Base-by-base conservation (phyloP, 2,113 vertebrate species). In the Amia ocellicauda region DNA sequence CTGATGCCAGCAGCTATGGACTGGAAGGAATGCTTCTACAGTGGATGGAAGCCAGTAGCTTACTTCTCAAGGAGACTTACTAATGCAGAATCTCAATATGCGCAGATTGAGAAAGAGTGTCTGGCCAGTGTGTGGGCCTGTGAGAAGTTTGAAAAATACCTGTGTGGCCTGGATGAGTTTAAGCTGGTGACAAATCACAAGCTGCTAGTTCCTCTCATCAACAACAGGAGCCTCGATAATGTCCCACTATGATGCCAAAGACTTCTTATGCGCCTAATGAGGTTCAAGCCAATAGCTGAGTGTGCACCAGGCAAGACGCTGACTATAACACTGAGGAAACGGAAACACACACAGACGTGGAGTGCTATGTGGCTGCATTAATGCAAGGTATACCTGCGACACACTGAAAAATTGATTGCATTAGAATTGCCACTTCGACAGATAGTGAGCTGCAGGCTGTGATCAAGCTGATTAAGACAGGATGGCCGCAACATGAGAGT, bases 1-100 rank as follows among this genome's bases (percentile, higher is more conserved):
- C 74, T 70, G 82, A 82, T 68, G 73, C 76, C 58, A 83, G 63
- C 65, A 78, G 68, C 63, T 77, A 80, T 74, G 66, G 74, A 62
- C 71, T 74, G 68, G 57, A 75, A 74, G 78, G 74, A 59, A 75
- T 82, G 55, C 11, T 36, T 7, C 5, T 36, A 7, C 11, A 36
- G 11, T 7, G 31, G 11, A 11, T 36, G 11, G 11, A 47, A 47
- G n/a, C 14, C 16, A 17, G 45, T 47, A 17, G 45, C 45, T 16
- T 47, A 47, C n/a, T 47, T 72, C 70, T 81, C 72, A 64, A 77
- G 73, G 74, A 58, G 73, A 50, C 50, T 77, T 64, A 76, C 63
- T 69, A 69, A 69, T 65, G 76, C 74, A 67, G 76, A 82, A 77
- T 62, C 49, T 0, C 14, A 28, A 1, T 64, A 67, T 23, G 13